Percentiles rank a stretch among this genome's conserved stretches.
phyloP scores from a whole-genome alignment of 2,797 vertebrate genomes.

The Echeneis naucrates region DNA sequence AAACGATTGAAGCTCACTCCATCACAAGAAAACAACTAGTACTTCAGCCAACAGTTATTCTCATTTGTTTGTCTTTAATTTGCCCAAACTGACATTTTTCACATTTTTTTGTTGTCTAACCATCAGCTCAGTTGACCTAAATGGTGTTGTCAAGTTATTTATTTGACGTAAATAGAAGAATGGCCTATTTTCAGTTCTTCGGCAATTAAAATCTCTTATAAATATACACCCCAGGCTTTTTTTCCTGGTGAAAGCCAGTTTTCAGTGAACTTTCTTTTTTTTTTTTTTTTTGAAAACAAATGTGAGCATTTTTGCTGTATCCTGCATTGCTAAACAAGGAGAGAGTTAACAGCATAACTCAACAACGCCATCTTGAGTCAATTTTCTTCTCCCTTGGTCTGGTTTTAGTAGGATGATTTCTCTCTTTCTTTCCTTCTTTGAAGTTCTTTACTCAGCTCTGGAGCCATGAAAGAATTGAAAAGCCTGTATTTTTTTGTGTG shows the following conservation, averaged over 20 bases:
- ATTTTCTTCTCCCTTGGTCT: not conserved
- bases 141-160: not conserved
- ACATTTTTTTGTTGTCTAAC: not conserved
- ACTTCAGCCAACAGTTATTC: not conserved
- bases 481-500: too few species aligned
- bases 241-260: not conserved
- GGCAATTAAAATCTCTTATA: not conserved
- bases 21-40: not conserved
- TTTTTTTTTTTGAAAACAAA: not conserved
- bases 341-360: conserved; percentile 7
- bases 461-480: not conserved
- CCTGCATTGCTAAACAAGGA: not conserved
- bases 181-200: not conserved
- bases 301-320: not conserved
- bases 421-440: not conserved
- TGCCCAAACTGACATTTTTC: not conserved
- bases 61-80: not conserved
- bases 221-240: not conserved
- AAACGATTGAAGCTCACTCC: not conserved
- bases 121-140: too few species aligned
- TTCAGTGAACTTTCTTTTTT: too few species aligned
- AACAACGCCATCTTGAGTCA: conserved; percentile 16
- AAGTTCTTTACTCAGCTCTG: not conserved
- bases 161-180: not conserved
- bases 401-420: not conserved